These are phyloP conservation scores for Sphaeridia pumilis DNA, from an alignment of 2,888 invertebrate genomes.

Conservation along the genomic window DNA sequence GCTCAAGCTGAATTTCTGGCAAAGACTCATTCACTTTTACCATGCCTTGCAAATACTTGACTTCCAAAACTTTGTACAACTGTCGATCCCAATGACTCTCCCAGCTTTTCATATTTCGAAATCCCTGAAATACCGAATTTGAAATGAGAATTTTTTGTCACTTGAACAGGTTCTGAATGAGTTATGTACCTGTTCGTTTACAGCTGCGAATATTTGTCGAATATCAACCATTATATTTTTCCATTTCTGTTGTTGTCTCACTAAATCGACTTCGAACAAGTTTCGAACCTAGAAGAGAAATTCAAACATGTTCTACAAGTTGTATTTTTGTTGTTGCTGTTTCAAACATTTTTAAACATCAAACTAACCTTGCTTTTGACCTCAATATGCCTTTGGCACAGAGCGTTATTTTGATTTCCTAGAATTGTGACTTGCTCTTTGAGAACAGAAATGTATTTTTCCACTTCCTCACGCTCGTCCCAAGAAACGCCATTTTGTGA, in stretches of 20 bases:
- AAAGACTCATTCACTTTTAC: slow-evolving; percentile 75
- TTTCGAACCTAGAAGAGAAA: slow-evolving; percentile 47
- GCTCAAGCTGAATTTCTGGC: slow-evolving; percentile 76
- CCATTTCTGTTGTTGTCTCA: slow-evolving; percentile 80
- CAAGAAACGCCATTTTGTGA: slow-evolving; percentile 79
- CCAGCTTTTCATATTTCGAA: slow-evolving; percentile 76
- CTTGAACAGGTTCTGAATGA: too few species aligned
- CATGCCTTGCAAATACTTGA: slow-evolving; percentile 74
- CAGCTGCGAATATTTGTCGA: slow-evolving; percentile 62
- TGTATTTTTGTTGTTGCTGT: too few species aligned
- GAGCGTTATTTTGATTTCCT: slow-evolving; percentile 56
- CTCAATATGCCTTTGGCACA: slow-evolving; percentile 51
- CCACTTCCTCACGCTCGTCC: slow-evolving; percentile 76
- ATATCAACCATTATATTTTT: slow-evolving; percentile 75
- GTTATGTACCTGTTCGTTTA: slow-evolving; percentile 46
- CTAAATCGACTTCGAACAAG: slow-evolving; percentile 70
- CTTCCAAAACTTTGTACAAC: slow-evolving; percentile 80
- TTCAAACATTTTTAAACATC: too few species aligned
- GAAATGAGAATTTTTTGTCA: too few species aligned
- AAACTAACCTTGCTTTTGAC: slow-evolving; percentile 19
- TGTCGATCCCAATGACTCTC: slow-evolving; percentile 89
- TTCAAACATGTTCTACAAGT: too few species aligned
- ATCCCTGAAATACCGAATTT: too few species aligned
- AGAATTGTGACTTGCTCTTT: slow-evolving; percentile 68
- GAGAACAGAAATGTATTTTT: slow-evolving; percentile 70